Conservation (phyloP, 2,797 vertebrate genomes). For the Hippocampus kuda region DNA sequence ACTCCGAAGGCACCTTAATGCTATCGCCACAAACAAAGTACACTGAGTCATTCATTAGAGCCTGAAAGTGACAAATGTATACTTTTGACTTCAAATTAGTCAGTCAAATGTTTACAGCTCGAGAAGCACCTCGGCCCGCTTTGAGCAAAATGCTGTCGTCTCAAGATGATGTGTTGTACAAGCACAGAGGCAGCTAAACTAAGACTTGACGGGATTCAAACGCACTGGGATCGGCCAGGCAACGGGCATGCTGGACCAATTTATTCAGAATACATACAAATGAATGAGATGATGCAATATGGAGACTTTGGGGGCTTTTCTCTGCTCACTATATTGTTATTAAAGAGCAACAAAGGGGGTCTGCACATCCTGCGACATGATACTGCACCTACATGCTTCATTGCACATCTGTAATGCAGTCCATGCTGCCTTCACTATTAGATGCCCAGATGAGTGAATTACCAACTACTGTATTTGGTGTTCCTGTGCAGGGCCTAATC, state of each 20-base stretch:
- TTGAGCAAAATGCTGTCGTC: slow-evolving; percentile 18
- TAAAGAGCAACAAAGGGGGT: background rate
- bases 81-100: slow-evolving; percentile 41
- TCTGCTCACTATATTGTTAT: background rate
- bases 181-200: slow-evolving; percentile 19
- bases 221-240: slow-evolving; percentile 7
- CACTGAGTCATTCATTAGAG: slow-evolving; percentile 33
- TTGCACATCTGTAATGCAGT: slow-evolving; percentile 22
- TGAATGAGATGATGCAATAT: background rate
- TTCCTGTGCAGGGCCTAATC: background rate
- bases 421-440: slow-evolving; percentile 12
- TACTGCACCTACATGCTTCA: slow-evolving; percentile 9
- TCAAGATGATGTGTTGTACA: slow-evolving; percentile 16
- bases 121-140: slow-evolving; percentile 7
- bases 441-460: background rate
- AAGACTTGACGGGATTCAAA: slow-evolving; percentile 22
- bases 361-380: slow-evolving; percentile 3
- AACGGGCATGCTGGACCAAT: background rate
- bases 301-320: background rate
- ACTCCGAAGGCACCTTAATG: slow-evolving; percentile 20
- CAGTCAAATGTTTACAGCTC: slow-evolving; percentile 39
- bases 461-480: background rate
- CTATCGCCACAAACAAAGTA: slow-evolving; percentile 19
- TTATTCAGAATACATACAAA: background rate
- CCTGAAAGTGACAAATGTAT: slow-evolving; percentile 26